These are phyloP conservation scores for Gallirallus australis DNA, from an alignment of 2,797 vertebrate genomes.

Conservation along the genomic window DNA sequence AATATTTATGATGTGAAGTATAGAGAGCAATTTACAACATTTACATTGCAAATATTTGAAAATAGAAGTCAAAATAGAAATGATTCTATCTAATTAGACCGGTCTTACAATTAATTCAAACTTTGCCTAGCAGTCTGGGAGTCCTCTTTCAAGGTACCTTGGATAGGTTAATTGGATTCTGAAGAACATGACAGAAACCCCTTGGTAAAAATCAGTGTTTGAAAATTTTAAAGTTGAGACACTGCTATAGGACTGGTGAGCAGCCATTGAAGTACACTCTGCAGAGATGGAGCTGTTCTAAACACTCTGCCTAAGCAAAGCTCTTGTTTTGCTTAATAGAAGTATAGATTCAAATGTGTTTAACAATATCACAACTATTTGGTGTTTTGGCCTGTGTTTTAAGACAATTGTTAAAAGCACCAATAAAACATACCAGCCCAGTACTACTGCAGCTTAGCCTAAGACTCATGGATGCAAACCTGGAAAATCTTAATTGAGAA, in stretches of 20 bases:
- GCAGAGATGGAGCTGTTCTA: not conserved
- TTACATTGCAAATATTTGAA: constrained; percentile 34
- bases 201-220: not conserved
- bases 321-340: not conserved
- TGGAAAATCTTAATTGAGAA: not conserved
- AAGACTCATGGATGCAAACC: not conserved
- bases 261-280: not conserved
- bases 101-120: constrained; percentile 10
- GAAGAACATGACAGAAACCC: not conserved
- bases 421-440: not conserved
- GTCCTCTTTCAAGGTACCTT: not conserved
- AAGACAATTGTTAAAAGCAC: not conserved
- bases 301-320: not conserved
- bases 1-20: constrained; percentile 45
- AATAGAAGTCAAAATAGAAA: constrained; percentile 9
- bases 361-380: not conserved
- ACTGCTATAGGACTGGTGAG: not conserved
- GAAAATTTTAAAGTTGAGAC: not conserved
- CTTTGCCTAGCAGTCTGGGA: not conserved
- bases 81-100: not conserved
- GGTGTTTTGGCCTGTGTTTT: not conserved
- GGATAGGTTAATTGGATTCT: not conserved
- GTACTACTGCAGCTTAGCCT: not conserved
- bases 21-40: not conserved
- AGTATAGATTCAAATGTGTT: not conserved